Evolutionary conservation across 1,140 invertebrate genomes (phyloP), one percentile per base, ranked within the genome.

Genomic region (Zaprionus tsacasi): DNA sequence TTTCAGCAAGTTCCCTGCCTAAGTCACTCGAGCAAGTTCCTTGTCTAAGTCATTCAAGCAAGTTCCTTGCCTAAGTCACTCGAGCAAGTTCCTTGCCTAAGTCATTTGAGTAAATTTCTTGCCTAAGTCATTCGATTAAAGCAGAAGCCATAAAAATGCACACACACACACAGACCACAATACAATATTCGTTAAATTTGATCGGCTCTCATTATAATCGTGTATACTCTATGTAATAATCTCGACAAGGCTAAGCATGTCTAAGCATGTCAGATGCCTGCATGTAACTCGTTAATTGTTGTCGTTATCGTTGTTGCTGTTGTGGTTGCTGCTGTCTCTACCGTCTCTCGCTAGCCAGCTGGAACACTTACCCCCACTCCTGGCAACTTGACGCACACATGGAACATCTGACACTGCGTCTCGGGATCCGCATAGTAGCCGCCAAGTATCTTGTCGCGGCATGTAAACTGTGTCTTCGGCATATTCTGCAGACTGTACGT

Each of bases 351-450:
- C 72, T 58, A 48, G 56, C 38, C 43, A 72, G 33, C 33, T 15
- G n/a, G 25, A 71, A 63, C 57, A 93, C 93, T 94, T 93, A 95
- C 94, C 75, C 95, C 95, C 61, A 95, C 94, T 66, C 96, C 96
- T 13, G 96, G 95, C 27, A 97, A 96, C 88, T 96, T 96, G 25
- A 97, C 96, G 91, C 97, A 98, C 55, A 98, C 96, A 91, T 98
- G 97, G 93, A 98, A 98, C 94, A 98, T 96, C 93, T 98, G 97
- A 93, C 97, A 98, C 86, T 97, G 96, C 0, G 97, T 96, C 92
- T 98, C 97, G 1, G 96, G 95, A 93, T 98, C 97, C 12, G 97
- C 97, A 92, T 98, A 98, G 93, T 98, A 98, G 48, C 97, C 97
- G 70, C 97, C 97, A 21, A 97, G 94, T 78, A 97, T 96, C 93